Base-by-base conservation (phyloP, 92 coral and sea anemone species). In the Parazoanthus swiftii region DNA sequence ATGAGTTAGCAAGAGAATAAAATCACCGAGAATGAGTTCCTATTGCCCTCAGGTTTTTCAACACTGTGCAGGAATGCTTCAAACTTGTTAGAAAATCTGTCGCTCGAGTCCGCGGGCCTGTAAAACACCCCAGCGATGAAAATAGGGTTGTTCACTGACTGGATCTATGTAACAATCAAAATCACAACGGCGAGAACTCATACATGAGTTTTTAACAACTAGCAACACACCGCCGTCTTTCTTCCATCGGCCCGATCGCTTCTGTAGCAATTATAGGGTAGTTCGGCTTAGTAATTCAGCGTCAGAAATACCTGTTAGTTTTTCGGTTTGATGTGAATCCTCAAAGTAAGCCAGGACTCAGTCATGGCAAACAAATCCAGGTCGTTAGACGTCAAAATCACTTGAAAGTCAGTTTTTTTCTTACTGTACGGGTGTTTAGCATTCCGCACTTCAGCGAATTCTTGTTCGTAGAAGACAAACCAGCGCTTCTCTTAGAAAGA, bases 181-280 rank as follows among this genome's bases (percentile, higher is more conserved):
- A 50, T 86, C 89, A 37, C 48, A 77, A 50, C 89, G 77, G 54
- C 89, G 85, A 86, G 23, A 50, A 36, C 44, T 38, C 37, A 78
- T 54, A 43, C 89, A 77, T 20, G 66, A 35, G 75, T 77, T 86
- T 21, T 86, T 78, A 20, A 86, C 85, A 38, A 63, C 85, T 36
- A n/a, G n/a, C n/a, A n/a, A n/a, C n/a, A n/a, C n/a, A n/a, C n/a
- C n/a, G n/a, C n/a, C n/a, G n/a, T n/a, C 74, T 68, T 77, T 85
- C 89, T 86, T 33, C 89, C 85, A 78, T 86, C 89, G 58, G 89
- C 56, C 33, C 85, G 89, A 86, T 86, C 85, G 5, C 42, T 86
- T 58, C 89, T 54, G 75, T 86, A 77, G 77, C 89, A 86, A 86
- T 23, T 85, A 54, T 85, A 73, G 43, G 82, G 89, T 73, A 74